Base-by-base conservation (phyloP, 2,888 invertebrate species). In the Melanotus villosus region DNA sequence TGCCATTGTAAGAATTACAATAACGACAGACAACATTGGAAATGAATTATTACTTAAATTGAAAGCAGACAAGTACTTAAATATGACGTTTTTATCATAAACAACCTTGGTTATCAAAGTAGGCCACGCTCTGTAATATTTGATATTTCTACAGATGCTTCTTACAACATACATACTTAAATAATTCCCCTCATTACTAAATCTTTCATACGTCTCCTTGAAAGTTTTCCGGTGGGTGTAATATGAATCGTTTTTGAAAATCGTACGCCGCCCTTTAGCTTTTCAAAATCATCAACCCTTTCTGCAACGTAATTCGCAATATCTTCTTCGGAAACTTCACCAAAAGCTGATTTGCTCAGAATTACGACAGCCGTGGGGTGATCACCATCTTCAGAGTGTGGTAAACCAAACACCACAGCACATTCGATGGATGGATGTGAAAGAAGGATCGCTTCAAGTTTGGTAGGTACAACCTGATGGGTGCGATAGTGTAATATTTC, bases 341-440 rank as follows among this genome's bases (percentile, higher is more conserved):
- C 56, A 14, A 7, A 14, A 6, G 19, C 21, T 9, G 21, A 72
- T 34, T 77, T 70, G 9, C 75, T 68, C 34, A 78, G 43, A 3
- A 79, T 62, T 18, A 82, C 76, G 4, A 82, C 38, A 7, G 79
- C 93, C 76, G 88, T 87, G 0, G 94, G 94, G 30, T 90, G 87
- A 81, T 95, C 93, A 3, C 94, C 95, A 23, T 87, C 87, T 12
- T 84, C 83, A 0, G 87, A 84, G 78, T 94, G 90, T 0, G 91
- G 90, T 18, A 93, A 82, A 0, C 95, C 95, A 70, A 96, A 85
- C 0, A 97, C 95, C 0, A 92, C 95, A 0, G 92, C 93, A 76
- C 95, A 95, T 16, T 87, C 82, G 0, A 97, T 88, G 19, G 88
- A 89, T 0, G 93, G 91, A 82, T 94, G 92, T 19, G 88, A 86